Conservation (phyloP, 1,140 invertebrate genomes). For the Trialeurodes vaporariorum region DNA sequence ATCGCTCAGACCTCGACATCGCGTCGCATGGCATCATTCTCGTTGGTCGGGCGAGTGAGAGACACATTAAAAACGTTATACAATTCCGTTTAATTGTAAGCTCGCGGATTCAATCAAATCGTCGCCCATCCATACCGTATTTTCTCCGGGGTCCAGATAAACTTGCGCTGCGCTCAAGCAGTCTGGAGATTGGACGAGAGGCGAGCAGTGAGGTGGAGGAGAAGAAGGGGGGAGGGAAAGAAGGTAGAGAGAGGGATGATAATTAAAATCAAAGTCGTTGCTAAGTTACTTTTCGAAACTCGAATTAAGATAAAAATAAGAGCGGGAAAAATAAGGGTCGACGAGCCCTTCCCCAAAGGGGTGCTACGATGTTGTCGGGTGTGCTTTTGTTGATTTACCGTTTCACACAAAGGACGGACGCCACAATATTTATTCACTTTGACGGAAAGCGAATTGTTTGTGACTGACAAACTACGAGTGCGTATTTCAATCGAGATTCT, state of each 20-base stretch:
- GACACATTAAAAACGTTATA: not conserved
- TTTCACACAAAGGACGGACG: no score
- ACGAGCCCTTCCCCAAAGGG: no score
- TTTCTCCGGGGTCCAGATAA: not conserved
- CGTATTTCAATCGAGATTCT: no score
- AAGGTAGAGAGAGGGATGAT: not conserved
- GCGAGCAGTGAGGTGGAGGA: not conserved
- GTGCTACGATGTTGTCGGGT: no score
- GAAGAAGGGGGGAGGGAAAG: no score
- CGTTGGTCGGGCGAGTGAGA: no score
- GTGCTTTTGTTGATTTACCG: no score
- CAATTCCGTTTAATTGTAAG: not conserved
- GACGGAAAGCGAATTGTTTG: no score
- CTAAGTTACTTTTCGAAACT: not conserved
- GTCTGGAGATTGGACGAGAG: not conserved
- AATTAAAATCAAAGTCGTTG: not conserved
- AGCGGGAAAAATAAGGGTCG: not conserved
- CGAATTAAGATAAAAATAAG: not conserved
- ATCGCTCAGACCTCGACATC: not conserved
- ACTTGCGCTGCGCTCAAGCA: no score
- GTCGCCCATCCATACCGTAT: not conserved
- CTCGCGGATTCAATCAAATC: not conserved
- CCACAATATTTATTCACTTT: no score
- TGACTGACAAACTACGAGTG: no score
- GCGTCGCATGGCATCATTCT: no score